Evolutionary conservation across 2,113 vertebrate species (phyloP).

Genomic region (Axis porcinus): DNA sequence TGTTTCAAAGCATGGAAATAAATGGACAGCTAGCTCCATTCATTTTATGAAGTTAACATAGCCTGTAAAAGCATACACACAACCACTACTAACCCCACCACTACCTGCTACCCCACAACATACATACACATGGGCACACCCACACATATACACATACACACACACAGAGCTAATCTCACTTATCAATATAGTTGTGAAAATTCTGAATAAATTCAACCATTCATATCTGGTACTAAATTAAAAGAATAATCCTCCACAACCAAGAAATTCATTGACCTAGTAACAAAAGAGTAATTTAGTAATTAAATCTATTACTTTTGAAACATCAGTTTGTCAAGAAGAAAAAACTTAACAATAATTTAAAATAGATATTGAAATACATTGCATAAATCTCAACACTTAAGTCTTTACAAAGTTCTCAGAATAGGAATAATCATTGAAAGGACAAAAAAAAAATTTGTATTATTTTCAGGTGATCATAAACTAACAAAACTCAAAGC

Average conservation of each 20-base stretch:
- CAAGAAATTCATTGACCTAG: neutral
- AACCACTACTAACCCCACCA: neutral
- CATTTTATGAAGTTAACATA: neutral
- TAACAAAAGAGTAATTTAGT: neutral
- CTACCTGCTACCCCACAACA: neutral
- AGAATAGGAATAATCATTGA: neutral
- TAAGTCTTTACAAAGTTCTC: neutral
- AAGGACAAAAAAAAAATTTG: neutral
- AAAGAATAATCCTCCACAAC: neutral
- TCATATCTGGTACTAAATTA: neutral
- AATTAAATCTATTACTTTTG: constrained; percentile 21
- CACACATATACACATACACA: neutral
- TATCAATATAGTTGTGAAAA: neutral
- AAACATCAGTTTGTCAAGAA: neutral
- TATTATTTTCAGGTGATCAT: neutral
- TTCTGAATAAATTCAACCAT: neutral
- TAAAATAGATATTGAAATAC: constrained; percentile 8
- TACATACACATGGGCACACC: neutral
- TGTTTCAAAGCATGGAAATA: constrained; percentile 40
- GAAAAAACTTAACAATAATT: neutral
- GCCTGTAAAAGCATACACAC: neutral
- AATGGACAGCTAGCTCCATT: neutral
- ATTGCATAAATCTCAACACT: neutral
- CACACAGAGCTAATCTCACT: constrained; percentile 14
- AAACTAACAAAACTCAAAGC: constrained; percentile 5